Evolutionary conservation across 2,797 vertebrate genomes (phyloP), one percentile per base, ranked within the genome.

Genomic region (Peromyscus melanophrys): DNA sequence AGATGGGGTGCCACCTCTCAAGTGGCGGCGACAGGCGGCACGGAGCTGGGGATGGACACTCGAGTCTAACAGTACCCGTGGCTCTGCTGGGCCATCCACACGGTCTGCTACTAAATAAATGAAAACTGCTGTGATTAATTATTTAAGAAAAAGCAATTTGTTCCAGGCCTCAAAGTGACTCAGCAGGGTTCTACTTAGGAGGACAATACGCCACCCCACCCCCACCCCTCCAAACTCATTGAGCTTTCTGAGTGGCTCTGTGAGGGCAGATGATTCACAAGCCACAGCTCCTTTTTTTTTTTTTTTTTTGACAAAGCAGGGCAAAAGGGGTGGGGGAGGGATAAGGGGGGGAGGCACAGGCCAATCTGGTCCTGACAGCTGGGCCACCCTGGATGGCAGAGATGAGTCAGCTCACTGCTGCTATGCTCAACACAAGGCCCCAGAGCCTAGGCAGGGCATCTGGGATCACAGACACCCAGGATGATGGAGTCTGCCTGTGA

Each of bases 121-220:
- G 73, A 97, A 96, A 92, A 65, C 63, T 17, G 78, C 31, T 49
- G 43, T 37, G 37, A 96, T 97, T 69, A 97, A 96, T 98, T 97
- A 97, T 98, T 97, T 94, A 96, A 89, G 71, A 87, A 85, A 96
- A 96, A 96, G 93, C 92, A 82, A 93, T 97, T 97, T 95, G 97
- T 87, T 67, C 69, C 29, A 89, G 77, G 87, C 88, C 76, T 97
- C 96, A 86, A 57, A 93, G 92, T 91, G 95, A 96, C 76, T 95
- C 89, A 88, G 89, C 93, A 95, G 87, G 61, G 31, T 31, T 25
- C 57, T 16, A 17, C 71, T 78, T 46, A 31, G 80, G 31, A 89
- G 93, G 55, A 83, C 76, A 77, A 29, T 75, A 0, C 81, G 63
- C 76, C 9, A 1, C 27, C 75, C 52, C 49, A 7, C 14, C 69